These are phyloP conservation scores for Oryzias dopingdopingensis DNA, from an alignment of 2,797 vertebrate genomes.

Conservation along the genomic window DNA sequence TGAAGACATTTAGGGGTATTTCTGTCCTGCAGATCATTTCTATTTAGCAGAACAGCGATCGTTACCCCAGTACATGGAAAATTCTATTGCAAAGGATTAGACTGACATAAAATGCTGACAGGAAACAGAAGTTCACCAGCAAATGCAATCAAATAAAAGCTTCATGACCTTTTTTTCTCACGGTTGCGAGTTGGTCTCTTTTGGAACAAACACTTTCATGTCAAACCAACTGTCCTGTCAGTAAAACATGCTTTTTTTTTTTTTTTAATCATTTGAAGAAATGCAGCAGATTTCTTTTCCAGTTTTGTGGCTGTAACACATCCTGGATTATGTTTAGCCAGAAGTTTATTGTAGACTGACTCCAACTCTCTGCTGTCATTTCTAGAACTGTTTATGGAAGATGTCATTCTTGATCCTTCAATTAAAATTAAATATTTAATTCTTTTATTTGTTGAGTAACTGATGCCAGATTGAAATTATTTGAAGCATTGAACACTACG, in stretches of 20 bases:
- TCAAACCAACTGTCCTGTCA: conserved; percentile 48
- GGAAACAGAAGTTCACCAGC: conserved; percentile 29
- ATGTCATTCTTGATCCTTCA: conserved; percentile 28
- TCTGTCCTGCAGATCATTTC: conserved; percentile 43
- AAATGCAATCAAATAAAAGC: conserved; percentile 43
- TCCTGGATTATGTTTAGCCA: conserved; percentile 40
- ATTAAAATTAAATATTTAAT: conserved; percentile 16
- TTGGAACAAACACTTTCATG: conserved; percentile 58
- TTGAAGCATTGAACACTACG: conserved; percentile 22
- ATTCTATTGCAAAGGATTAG: conserved; percentile 34
- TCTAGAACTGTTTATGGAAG: conserved; percentile 21
- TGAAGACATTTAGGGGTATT: conserved; percentile 7
- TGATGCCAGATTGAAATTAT: conserved; percentile 4
- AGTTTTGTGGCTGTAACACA: conserved; percentile 24
- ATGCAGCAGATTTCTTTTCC: conserved; percentile 40
- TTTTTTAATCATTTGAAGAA: conserved; percentile 21
- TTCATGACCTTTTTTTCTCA: conserved; percentile 49
- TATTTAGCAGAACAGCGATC: conserved; percentile 12
- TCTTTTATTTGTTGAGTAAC: not conserved
- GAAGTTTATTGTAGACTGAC: conserved; percentile 29
- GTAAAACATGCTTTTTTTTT: conserved; percentile 30
- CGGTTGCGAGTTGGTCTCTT: conserved; percentile 38
- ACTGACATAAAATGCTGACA: conserved; percentile 36
- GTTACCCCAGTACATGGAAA: conserved; percentile 46
- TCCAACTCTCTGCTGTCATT: conserved; percentile 46